Percentiles rank a stretch among this genome's conserved stretches.
Evolutionary conservation across 1,140 invertebrate species (phyloP).

Genomic region (Cephus cinctus): DNA sequence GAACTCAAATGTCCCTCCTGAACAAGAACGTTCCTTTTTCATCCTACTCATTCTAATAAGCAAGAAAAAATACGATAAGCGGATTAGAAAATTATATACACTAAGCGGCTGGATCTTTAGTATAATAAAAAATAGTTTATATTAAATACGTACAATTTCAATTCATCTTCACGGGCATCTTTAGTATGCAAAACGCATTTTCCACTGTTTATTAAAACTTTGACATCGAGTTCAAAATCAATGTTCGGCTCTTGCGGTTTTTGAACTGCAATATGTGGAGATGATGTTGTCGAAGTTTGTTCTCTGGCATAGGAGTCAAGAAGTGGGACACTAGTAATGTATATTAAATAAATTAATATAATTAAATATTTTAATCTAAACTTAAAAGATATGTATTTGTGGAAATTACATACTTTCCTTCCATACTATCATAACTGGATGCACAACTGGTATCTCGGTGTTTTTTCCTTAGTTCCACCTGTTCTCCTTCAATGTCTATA

Average conservation of each 20-base stretch:
- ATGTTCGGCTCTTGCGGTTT: constrained; percentile 88
- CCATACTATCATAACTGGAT: constrained; percentile 54
- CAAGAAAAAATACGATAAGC: too few species aligned
- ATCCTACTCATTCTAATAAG: constrained; percentile 55
- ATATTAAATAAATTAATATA: constrained; percentile 13
- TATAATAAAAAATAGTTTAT: not conserved
- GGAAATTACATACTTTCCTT: constrained; percentile 43
- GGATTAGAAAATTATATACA: constrained; percentile 1
- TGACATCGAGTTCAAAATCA: constrained; percentile 94
- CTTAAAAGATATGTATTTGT: not conserved
- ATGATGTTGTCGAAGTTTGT: constrained; percentile 46
- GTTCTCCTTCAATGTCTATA: constrained; percentile 65
- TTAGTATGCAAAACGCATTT: constrained; percentile 96
- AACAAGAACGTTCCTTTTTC: constrained; percentile 72
- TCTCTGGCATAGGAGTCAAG: constrained; percentile 45
- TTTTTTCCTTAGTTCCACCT: constrained; percentile 65
- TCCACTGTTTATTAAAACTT: constrained; percentile 94
- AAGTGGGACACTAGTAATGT: constrained; percentile 38
- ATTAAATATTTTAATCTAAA: not conserved
- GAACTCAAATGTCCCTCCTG: constrained; percentile 68
- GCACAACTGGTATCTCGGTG: constrained; percentile 43
- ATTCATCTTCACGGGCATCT: constrained; percentile 74
- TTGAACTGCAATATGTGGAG: constrained; percentile 50
- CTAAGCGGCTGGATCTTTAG: not conserved
- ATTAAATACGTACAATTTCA: constrained; percentile 55